A percentile compares a stretch with the other conserved stretches of the same genome.
These are phyloP conservation scores for Hirudo medicinalis DNA, from an alignment of 1,140 invertebrate genomes.

Conservation along the genomic window DNA sequence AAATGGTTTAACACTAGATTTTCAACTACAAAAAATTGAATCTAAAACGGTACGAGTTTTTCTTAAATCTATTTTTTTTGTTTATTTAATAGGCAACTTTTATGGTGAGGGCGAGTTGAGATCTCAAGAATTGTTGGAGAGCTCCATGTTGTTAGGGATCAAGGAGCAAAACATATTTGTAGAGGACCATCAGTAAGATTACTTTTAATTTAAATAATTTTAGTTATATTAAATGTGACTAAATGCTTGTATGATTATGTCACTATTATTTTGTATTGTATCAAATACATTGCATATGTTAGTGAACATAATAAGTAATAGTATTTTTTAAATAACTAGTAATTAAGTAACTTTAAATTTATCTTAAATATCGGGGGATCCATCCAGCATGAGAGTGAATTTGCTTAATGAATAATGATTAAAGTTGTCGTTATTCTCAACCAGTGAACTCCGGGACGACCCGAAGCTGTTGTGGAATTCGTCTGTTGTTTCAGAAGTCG, in stretches of 20 bases:
- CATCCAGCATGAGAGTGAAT: too few relatives aligned
- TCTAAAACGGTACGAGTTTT: not conserved
- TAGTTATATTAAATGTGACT: too few relatives aligned
- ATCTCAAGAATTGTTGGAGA: conserved; percentile 61
- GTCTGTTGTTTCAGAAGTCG: conserved; percentile 54
- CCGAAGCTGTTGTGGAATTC: conserved; percentile 59
- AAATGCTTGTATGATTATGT: too few relatives aligned
- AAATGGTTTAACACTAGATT: conserved; percentile 49
- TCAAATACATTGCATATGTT: too few relatives aligned
- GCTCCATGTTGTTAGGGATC: conserved; percentile 64
- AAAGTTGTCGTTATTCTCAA: too few relatives aligned
- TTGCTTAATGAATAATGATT: too few relatives aligned
- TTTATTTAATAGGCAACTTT: conserved; percentile 49
- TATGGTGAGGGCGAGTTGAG: conserved; percentile 54
- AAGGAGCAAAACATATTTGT: conserved; percentile 58
- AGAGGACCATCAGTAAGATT: conserved; percentile 24
- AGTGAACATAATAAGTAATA: too few relatives aligned
- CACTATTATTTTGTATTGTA: too few relatives aligned
- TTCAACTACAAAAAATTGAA: not conserved
- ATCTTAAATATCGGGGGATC: too few relatives aligned
- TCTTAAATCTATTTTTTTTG: not conserved
- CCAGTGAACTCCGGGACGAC: conserved; percentile 54
- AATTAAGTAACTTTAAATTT: too few relatives aligned
- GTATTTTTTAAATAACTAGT: too few relatives aligned
- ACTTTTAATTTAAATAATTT: too few relatives aligned